Evolutionary conservation across 2,888 invertebrate genomes (phyloP).

Genomic region (Tenthredo notha): DNA sequence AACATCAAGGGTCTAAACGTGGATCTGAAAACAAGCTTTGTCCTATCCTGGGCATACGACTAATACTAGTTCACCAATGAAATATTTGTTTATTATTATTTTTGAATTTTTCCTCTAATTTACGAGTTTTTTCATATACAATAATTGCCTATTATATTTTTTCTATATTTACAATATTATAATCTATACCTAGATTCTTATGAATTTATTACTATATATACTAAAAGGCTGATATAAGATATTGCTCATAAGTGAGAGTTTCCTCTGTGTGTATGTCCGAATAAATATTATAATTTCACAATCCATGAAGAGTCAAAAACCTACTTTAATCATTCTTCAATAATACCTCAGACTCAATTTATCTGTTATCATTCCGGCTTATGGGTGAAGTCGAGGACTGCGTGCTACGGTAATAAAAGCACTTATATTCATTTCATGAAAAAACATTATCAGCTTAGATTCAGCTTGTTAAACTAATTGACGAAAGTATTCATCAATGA

Average conservation of each 20-base stretch:
- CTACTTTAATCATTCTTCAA: neutral
- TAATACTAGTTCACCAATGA: neutral
- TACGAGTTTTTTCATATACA: neutral
- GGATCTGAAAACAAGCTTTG: conserved; percentile 65
- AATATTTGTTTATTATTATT: neutral
- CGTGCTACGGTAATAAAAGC: neutral
- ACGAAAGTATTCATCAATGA: neutral
- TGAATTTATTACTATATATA: neutral
- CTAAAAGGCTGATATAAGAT: conserved; percentile 9
- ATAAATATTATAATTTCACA: conserved; percentile 30
- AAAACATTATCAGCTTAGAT: neutral
- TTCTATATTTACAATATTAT: neutral
- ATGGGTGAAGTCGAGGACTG: neutral
- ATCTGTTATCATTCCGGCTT: neutral
- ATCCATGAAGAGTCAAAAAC: neutral
- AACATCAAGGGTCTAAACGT: conserved; percentile 59
- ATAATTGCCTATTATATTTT: neutral
- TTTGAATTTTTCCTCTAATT: neutral
- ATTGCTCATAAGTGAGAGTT: neutral
- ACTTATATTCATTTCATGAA: neutral
- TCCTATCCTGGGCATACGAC: conserved; percentile 64
- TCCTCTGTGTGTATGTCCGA: neutral
- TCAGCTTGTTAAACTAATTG: conserved; percentile 1
- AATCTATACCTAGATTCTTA: neutral
- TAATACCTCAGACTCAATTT: neutral